A percentile compares a stretch with the other conserved stretches of the same genome.
Evolutionary conservation across 2,888 invertebrate species (phyloP).

Genomic region (Leptinotarsa rubiginosa): DNA sequence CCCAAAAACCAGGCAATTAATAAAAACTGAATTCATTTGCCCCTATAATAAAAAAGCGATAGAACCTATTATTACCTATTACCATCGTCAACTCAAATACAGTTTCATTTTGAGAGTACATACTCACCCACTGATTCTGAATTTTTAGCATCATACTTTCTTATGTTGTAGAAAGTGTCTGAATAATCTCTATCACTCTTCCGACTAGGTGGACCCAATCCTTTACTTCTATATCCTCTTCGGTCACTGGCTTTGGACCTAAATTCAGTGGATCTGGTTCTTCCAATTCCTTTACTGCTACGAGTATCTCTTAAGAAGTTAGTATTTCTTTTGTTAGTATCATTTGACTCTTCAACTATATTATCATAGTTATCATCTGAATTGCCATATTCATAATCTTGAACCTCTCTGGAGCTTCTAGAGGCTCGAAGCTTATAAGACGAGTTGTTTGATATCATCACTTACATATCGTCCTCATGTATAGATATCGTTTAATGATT

Average conservation of each 20-base stretch:
- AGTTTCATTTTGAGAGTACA: too few species aligned
- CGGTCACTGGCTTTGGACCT: conserved; percentile 54
- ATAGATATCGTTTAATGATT: conserved; percentile 17
- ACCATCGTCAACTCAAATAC: too few species aligned
- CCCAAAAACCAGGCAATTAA: too few species aligned
- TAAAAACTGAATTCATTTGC: too few species aligned
- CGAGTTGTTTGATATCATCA: conserved; percentile 77
- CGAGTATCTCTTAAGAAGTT: conserved; percentile 50
- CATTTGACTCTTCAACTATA: conserved; percentile 57
- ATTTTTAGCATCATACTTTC: conserved; percentile 66
- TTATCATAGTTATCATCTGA: conserved; percentile 66
- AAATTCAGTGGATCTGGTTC: conserved; percentile 59
- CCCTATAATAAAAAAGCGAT: too few species aligned
- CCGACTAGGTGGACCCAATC: conserved; percentile 52
- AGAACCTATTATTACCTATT: too few species aligned
- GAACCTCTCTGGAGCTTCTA: conserved; percentile 67
- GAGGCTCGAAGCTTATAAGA: conserved; percentile 73
- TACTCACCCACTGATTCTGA: conserved; percentile 49
- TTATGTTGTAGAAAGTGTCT: conserved; percentile 61
- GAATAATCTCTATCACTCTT: conserved; percentile 68
- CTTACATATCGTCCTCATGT: conserved; percentile 65
- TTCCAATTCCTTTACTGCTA: conserved; percentile 46
- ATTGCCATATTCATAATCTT: conserved; percentile 67
- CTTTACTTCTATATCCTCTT: conserved; percentile 57
- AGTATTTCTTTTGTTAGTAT: conserved; percentile 40